A percentile compares a stretch with the other conserved stretches of the same genome.
phyloP scores from a whole-genome alignment of 2,113 vertebrate genomes.

The Pao palembangensis region DNA sequence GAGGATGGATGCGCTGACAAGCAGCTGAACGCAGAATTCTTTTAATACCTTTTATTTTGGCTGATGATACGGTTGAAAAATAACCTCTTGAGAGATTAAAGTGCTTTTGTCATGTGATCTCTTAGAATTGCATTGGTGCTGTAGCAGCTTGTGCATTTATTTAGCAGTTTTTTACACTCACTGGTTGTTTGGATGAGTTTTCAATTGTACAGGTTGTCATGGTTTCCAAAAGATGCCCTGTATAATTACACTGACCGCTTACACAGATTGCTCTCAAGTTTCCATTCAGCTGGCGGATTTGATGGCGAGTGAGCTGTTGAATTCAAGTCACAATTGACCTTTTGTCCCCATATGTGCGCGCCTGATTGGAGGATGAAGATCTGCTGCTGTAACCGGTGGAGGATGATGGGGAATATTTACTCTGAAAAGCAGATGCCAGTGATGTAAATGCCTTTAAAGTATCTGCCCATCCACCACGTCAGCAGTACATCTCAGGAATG shows the following conservation, averaged over 20 bases:
- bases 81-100: too few species aligned
- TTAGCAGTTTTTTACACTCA: too few species aligned
- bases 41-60: not conserved
- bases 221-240: conserved; percentile 4
- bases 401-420: too few species aligned
- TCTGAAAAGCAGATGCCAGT: too few species aligned
- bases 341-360: not conserved
- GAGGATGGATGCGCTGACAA: not conserved
- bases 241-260: conserved; percentile 1
- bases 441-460: too few species aligned
- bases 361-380: not conserved
- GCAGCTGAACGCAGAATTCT: too few species aligned
- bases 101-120: too few species aligned
- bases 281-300: not conserved
- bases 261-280: not conserved
- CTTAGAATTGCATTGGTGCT: too few species aligned
- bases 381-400: not conserved
- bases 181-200: not conserved
- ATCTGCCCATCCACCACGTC: too few species aligned
- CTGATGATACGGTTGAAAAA: not conserved
- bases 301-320: not conserved
- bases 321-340: not conserved
- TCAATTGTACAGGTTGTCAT: not conserved
- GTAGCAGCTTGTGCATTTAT: too few species aligned
- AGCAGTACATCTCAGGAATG: too few species aligned